Evolutionary conservation across 2,113 vertebrate species (phyloP).

Genomic region (Mionectes macconnelli): DNA sequence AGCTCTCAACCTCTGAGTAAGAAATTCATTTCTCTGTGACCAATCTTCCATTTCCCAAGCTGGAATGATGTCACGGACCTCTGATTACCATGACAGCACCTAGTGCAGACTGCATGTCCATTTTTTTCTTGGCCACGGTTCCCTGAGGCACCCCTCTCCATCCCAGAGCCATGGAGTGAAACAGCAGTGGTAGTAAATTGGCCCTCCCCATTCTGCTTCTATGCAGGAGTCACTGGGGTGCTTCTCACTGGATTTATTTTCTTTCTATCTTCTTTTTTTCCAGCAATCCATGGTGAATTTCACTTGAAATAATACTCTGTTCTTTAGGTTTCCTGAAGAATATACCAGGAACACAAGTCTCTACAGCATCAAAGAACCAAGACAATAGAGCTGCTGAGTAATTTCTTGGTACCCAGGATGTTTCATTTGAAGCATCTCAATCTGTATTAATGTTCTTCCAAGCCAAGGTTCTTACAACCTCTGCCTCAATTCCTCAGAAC

Average conservation of each 20-base stretch:
- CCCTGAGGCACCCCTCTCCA: neutral
- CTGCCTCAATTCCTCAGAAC: neutral
- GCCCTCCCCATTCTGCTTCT: neutral
- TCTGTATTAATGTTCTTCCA: neutral
- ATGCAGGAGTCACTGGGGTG: neutral
- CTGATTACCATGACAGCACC: neutral
- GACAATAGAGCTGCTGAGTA: neutral
- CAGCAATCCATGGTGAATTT: neutral
- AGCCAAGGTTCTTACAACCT: neutral
- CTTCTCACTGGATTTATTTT: neutral
- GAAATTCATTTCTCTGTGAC: neutral
- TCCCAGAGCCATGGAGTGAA: neutral
- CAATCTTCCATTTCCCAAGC: neutral
- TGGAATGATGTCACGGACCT: neutral
- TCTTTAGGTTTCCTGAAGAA: neutral
- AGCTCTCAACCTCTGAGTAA: neutral
- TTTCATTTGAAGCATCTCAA: neutral
- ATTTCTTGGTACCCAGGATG: neutral
- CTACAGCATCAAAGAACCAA: neutral
- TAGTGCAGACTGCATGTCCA: neutral
- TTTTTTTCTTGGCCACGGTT: neutral
- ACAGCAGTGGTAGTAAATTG: neutral
- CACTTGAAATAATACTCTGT: neutral
- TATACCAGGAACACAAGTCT: neutral
- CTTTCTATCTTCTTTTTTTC: neutral